Evolutionary conservation across 2,113 vertebrate species (phyloP).

Genomic region (Dermatemys mawii): DNA sequence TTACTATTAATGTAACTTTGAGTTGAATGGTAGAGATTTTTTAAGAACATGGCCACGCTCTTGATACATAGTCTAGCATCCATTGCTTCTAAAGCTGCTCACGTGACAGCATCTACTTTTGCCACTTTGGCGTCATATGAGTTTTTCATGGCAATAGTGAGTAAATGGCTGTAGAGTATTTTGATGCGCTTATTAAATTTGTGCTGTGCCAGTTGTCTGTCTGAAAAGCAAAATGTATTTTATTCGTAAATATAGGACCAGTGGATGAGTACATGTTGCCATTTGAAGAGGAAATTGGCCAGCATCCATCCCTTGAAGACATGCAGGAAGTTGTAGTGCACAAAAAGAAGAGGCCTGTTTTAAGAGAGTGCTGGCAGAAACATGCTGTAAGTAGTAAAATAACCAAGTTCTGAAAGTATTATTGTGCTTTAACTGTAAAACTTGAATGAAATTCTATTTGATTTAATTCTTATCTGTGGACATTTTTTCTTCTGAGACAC

Average conservation of each 20-base stretch:
- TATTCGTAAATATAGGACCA: conserved; percentile 80
- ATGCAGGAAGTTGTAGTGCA: conserved; percentile 99
- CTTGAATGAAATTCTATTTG: not conserved
- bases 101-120: not conserved
- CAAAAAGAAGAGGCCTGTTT: conserved; percentile 95
- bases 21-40: not conserved
- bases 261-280: conserved; percentile 98
- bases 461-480: not conserved
- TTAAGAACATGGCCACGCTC: not conserved
- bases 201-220: not conserved
- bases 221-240: not conserved
- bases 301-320: conserved; percentile 98
- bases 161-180: not conserved
- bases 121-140: not conserved
- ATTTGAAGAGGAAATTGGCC: conserved; percentile 98
- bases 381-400: conserved; percentile 87
- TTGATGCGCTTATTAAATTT: not conserved
- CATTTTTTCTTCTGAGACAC: not conserved
- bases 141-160: too few species aligned
- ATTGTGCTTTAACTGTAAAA: not conserved
- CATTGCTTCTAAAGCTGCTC: not conserved
- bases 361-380: conserved; percentile 98
- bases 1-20: not conserved
- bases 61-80: not conserved
- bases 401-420: fast-evolving